phyloP scores from a whole-genome alignment of 2,888 invertebrate species.

The Cosmopolites sordidus region DNA sequence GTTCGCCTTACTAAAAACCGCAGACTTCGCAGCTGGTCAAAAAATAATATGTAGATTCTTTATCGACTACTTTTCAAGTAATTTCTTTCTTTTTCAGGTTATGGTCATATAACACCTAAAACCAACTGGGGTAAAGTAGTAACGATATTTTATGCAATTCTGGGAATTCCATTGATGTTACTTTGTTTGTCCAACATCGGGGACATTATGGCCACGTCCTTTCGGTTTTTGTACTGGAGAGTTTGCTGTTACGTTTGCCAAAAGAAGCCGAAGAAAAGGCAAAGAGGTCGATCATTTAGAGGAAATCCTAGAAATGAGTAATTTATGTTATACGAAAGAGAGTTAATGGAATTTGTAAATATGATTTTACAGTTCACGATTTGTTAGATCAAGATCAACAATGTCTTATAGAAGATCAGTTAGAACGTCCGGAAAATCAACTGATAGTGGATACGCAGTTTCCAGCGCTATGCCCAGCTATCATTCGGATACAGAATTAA shows the following conservation, averaged over 20 bases:
- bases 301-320: constrained; percentile 20
- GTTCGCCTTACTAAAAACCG: too few species aligned
- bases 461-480: constrained; percentile 60
- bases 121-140: constrained; percentile 91
- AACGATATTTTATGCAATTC: constrained; percentile 92
- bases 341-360: background rate
- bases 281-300: constrained; percentile 46
- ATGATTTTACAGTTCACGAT: constrained; percentile 30
- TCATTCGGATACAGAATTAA: constrained; percentile 70
- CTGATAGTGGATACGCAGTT: constrained; percentile 59
- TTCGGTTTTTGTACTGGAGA: constrained; percentile 90
- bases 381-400: constrained; percentile 50
- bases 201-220: constrained; percentile 90
- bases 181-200: constrained; percentile 91
- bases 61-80: too few species aligned
- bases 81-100: constrained; percentile 71
- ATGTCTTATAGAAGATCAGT: constrained; percentile 55
- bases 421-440: constrained; percentile 58
- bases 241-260: constrained; percentile 89
- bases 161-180: constrained; percentile 92
- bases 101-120: constrained; percentile 92
- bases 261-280: constrained; percentile 63
- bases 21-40: too few species aligned
- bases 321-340: background rate
- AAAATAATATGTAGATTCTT: too few species aligned